phyloP scores from a whole-genome alignment of 53 echinoderm and acorn worm species.

The Crossaster papposus region DNA sequence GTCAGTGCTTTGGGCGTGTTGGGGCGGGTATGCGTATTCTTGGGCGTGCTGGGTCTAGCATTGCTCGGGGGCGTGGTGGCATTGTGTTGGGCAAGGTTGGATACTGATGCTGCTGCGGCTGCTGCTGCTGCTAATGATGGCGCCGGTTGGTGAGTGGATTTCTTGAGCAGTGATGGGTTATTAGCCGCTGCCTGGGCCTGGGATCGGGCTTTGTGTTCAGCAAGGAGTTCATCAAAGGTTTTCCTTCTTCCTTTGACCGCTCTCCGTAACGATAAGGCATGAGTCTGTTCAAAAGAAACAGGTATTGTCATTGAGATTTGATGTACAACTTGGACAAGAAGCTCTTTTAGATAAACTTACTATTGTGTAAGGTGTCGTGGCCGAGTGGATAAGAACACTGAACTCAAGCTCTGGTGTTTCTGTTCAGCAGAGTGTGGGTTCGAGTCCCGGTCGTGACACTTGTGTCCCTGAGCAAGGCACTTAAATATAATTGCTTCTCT shows the following conservation, averaged over 20 bases:
- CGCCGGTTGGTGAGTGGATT: neutral
- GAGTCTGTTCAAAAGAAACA: slow-evolving; percentile 72
- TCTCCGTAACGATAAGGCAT: slow-evolving; percentile 87
- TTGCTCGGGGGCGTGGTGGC: slow-evolving; percentile 1
- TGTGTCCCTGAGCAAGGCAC: no score
- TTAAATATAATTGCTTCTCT: no score
- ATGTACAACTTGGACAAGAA: neutral
- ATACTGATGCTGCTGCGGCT: neutral
- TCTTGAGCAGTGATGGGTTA: slow-evolving; percentile 44
- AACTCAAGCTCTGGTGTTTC: no score
- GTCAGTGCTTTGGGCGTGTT: slow-evolving; percentile 38
- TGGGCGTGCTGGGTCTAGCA: slow-evolving; percentile 54
- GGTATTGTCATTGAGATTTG: neutral
- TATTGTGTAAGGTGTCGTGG: no score
- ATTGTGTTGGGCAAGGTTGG: neutral
- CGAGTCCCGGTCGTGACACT: no score
- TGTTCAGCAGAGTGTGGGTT: no score
- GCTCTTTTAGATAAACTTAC: neutral
- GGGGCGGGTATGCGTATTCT: slow-evolving; percentile 19
- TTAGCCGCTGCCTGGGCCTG: slow-evolving; percentile 81
- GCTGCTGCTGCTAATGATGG: neutral
- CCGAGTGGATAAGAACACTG: no score
- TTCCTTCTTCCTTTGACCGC: slow-evolving; percentile 82
- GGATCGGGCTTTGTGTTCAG: slow-evolving; percentile 86
- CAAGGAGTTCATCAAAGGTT: slow-evolving; percentile 90